These are phyloP conservation scores for Passer montanus DNA, from an alignment of 2,113 vertebrate genomes.

Conservation along the genomic window DNA sequence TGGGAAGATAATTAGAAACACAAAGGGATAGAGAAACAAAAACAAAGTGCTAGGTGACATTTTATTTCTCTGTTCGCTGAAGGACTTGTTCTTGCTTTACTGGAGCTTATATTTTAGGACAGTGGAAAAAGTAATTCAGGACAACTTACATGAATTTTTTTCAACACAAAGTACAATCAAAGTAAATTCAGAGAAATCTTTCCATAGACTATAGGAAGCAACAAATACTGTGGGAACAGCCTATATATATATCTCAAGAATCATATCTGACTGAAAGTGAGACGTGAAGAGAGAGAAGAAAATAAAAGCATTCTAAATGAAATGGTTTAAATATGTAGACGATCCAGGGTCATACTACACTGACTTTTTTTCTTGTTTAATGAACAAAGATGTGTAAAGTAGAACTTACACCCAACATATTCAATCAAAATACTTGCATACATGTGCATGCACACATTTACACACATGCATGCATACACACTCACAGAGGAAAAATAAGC, in stretches of 20 bases:
- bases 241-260: not conserved
- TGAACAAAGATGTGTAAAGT: constrained; percentile 37
- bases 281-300: not conserved
- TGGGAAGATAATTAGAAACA: constrained; percentile 11
- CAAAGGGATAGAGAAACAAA: not conserved
- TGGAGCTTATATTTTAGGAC: not conserved
- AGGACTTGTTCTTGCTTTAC: not conserved
- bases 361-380: not conserved
- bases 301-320: not conserved
- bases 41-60: not conserved
- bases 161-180: not conserved
- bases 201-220: not conserved
- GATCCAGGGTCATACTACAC: not conserved
- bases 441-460: not conserved
- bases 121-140: not conserved
- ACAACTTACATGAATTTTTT: not conserved
- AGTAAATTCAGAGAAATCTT: not conserved
- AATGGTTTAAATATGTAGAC: not conserved
- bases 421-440: constrained; percentile 53
- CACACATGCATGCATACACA: constrained; percentile 14
- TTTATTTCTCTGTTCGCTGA: not conserved
- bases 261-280: not conserved
- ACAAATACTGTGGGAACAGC: not conserved
- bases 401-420: constrained; percentile 20
- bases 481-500: constrained; percentile 83